These are phyloP conservation scores for Dione juno DNA, from an alignment of 2,888 invertebrate genomes.

Conservation along the genomic window DNA sequence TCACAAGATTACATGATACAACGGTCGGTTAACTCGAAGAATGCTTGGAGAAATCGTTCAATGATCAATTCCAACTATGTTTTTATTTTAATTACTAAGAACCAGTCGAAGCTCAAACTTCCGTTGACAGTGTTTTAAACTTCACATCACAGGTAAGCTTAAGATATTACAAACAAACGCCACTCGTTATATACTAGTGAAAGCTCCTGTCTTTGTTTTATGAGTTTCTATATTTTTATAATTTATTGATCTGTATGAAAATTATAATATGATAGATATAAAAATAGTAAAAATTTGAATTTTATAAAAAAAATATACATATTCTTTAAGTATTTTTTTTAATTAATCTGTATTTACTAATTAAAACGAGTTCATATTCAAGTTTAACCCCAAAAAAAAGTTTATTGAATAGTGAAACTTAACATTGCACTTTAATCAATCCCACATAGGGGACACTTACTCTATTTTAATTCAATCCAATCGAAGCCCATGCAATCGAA, in stretches of 20 bases:
- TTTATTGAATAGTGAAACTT: not conserved
- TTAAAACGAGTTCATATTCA: too few relatives aligned
- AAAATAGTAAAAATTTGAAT: too few relatives aligned
- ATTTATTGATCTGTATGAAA: not conserved
- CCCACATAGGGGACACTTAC: not conserved
- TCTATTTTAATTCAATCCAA: not conserved
- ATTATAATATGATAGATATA: too few relatives aligned
- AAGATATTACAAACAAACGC: slow-evolving; percentile 42
- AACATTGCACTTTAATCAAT: not conserved
- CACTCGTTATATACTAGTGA: slow-evolving; percentile 44
- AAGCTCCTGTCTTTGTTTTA: slow-evolving; percentile 32
- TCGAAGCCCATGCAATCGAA: not conserved
- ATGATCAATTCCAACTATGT: slow-evolving; percentile 73
- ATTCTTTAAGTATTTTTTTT: too few relatives aligned
- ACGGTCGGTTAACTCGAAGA: slow-evolving; percentile 68
- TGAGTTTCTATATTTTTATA: not conserved
- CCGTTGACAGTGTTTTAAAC: slow-evolving; percentile 70
- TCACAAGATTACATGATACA: slow-evolving; percentile 82
- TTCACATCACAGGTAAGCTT: slow-evolving; percentile 54
- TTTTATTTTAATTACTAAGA: slow-evolving; percentile 76
- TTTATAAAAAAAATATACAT: too few relatives aligned
- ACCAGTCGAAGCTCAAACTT: slow-evolving; percentile 72
- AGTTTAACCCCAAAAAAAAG: too few relatives aligned
- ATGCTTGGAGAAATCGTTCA: slow-evolving; percentile 77
- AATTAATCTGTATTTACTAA: too few relatives aligned